Evolutionary conservation across 2,797 vertebrate species (phyloP).

Genomic region (Lepus townsendii): DNA sequence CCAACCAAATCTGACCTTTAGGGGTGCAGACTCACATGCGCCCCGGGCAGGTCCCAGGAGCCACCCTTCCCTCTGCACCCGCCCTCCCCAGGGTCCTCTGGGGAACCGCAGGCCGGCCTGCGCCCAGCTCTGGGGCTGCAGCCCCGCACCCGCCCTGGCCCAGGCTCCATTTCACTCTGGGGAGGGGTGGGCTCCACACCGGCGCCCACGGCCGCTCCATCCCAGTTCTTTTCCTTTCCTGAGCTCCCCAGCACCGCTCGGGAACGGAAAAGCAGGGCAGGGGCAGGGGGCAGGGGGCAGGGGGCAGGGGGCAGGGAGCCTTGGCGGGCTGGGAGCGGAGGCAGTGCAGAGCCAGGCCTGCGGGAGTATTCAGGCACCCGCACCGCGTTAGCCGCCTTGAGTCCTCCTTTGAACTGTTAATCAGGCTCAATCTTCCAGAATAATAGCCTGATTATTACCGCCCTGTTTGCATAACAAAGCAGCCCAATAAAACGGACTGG

Average conservation of each 20-base stretch:
- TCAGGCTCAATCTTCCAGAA: constrained; percentile 90
- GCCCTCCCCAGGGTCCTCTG: neutral
- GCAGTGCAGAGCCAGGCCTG: constrained; percentile 58
- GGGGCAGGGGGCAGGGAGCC: too few relatives aligned
- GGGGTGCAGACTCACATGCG: neutral
- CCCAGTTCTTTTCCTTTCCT: neutral
- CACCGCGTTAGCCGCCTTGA: constrained; percentile 67
- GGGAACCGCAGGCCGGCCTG: neutral
- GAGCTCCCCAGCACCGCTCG: neutral
- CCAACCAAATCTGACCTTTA: neutral
- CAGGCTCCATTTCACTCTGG: neutral
- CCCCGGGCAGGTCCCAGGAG: neutral
- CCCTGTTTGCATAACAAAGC: constrained; percentile 92
- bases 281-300: neutral
- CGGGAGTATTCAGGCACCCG: constrained; percentile 73
- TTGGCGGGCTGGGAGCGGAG: neutral
- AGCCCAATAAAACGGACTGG: constrained; percentile 89
- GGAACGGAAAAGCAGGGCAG: neutral
- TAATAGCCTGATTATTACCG: constrained; percentile 89
- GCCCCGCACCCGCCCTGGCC: too few relatives aligned
- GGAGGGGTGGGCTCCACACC: neutral
- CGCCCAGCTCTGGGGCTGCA: too few relatives aligned
- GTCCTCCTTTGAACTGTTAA: constrained; percentile 91
- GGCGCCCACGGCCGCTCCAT: neutral
- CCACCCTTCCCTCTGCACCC: neutral